Percentiles rank a stretch among this genome's conserved stretches.
These are phyloP conservation scores for Napeogenes inachia DNA, from an alignment of 2,888 invertebrate genomes.

Conservation along the genomic window DNA sequence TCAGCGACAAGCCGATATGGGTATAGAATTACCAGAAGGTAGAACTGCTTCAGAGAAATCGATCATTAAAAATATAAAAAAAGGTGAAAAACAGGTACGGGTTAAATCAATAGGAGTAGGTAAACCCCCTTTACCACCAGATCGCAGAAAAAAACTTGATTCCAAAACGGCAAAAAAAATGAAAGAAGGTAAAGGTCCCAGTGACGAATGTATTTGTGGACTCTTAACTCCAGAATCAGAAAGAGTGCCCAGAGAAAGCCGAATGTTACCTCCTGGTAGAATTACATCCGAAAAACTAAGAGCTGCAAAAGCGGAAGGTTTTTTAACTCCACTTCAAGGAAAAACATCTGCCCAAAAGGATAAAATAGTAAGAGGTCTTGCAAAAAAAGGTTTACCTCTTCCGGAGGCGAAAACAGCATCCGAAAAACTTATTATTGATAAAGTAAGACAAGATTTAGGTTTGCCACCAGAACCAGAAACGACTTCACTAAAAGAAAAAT, in stretches of 20 bases:
- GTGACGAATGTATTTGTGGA: constrained; percentile 43
- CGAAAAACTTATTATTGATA: constrained; percentile 35
- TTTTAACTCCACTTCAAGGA: constrained; percentile 36
- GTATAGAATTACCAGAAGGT: constrained; percentile 26
- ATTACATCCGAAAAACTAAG: constrained; percentile 8
- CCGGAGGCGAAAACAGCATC: constrained; percentile 35
- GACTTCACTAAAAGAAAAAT: constrained; percentile 27
- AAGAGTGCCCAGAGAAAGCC: constrained; percentile 17
- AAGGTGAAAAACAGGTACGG: background rate
- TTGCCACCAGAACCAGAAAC: constrained; percentile 34
- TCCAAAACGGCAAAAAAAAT: constrained; percentile 37
- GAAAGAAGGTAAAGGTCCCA: constrained; percentile 41
- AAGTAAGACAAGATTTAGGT: constrained; percentile 36
- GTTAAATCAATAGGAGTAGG: constrained; percentile 10
- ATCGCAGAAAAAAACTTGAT: constrained; percentile 33
- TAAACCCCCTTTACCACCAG: constrained; percentile 19
- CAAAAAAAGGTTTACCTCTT: constrained; percentile 30
- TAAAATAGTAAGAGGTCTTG: constrained; percentile 34
- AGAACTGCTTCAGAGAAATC: constrained; percentile 16
- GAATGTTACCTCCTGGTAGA: constrained; percentile 9
- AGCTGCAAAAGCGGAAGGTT: constrained; percentile 35
- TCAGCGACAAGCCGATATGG: constrained; percentile 21
- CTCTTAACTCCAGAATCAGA: constrained; percentile 35
- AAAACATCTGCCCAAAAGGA: constrained; percentile 36
- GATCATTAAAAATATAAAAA: background rate